Evolutionary conservation across 2,888 invertebrate genomes (phyloP).

Genomic region (Dryomyza anilis): DNA sequence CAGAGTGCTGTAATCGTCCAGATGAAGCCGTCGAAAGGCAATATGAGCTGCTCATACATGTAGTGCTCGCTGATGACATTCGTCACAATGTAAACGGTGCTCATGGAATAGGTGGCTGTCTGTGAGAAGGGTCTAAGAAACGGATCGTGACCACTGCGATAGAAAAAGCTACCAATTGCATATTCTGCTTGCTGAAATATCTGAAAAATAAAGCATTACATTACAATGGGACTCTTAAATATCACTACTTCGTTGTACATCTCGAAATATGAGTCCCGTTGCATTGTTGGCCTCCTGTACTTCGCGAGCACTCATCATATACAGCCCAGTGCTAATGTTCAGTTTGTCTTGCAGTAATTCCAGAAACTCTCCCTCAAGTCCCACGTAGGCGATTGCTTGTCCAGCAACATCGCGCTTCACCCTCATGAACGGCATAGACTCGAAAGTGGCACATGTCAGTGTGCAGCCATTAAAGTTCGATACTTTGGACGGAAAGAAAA

Average conservation of each 20-base stretch:
- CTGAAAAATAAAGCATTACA: too few species aligned
- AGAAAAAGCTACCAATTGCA: conserved; percentile 47
- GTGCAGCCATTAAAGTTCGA: conserved; percentile 47
- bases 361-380: conserved; percentile 49
- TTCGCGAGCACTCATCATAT: conserved; percentile 42
- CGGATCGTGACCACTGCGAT: conserved; percentile 35
- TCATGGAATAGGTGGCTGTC: conserved; percentile 45
- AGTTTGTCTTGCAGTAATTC: conserved; percentile 35
- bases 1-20: conserved; percentile 42
- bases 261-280: conserved; percentile 38
- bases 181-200: conserved; percentile 46
- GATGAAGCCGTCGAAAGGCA: conserved; percentile 44
- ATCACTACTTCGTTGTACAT: conserved; percentile 37
- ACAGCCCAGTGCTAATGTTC: conserved; percentile 31
- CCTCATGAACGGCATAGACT: conserved; percentile 48
- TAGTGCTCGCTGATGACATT: conserved; percentile 44
- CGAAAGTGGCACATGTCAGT: conserved; percentile 49
- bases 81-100: conserved; percentile 45
- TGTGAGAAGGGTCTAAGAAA: conserved; percentile 42
- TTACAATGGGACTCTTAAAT: background rate
- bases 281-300: conserved; percentile 41
- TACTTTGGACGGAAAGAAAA: conserved; percentile 44
- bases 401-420: conserved; percentile 1
- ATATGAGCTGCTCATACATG: conserved; percentile 46
- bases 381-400: conserved; percentile 30